A percentile compares a stretch with the other conserved stretches of the same genome.
phyloP scores from a whole-genome alignment of 2,888 invertebrate species.

The Hypomecis punctinalis region DNA sequence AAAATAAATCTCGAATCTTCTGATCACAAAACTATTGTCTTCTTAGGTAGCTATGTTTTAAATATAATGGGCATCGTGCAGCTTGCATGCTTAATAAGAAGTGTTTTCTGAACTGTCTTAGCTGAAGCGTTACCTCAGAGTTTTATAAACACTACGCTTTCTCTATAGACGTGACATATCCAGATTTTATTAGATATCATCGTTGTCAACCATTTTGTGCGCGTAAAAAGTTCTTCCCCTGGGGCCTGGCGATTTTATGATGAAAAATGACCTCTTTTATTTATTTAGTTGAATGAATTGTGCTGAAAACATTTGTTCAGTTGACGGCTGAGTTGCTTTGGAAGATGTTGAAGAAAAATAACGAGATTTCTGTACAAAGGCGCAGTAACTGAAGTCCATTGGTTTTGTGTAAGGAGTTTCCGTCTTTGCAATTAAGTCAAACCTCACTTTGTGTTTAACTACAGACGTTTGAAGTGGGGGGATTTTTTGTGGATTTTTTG shows the following conservation, averaged over 20 bases:
- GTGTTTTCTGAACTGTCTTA: no score
- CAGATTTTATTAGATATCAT: conserved; percentile 1
- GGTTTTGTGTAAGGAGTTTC: neutral
- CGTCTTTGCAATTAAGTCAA: neutral
- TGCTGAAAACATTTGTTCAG: conserved; percentile 63
- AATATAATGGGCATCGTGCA: no score
- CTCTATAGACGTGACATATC: neutral
- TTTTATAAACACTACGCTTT: neutral
- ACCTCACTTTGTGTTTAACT: no score
- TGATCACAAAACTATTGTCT: no score
- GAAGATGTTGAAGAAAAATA: conserved; percentile 18
- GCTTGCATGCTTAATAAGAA: no score
- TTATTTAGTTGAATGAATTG: conserved; percentile 56
- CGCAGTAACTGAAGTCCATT: neutral
- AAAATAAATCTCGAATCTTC: no score
- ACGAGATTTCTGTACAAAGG: conserved; percentile 6
- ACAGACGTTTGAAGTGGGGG: no score
- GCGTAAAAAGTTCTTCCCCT: conserved; percentile 60
- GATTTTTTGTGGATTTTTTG: no score
- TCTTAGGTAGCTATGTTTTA: no score
- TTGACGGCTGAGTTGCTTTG: conserved; percentile 43
- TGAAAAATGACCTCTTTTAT: conserved; percentile 69
- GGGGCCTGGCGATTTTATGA: conserved; percentile 63
- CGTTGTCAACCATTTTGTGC: conserved; percentile 55
- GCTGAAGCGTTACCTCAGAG: no score